phyloP scores from a whole-genome alignment of 2,888 invertebrate species.

The Caenorhabditis doughertyi region DNA sequence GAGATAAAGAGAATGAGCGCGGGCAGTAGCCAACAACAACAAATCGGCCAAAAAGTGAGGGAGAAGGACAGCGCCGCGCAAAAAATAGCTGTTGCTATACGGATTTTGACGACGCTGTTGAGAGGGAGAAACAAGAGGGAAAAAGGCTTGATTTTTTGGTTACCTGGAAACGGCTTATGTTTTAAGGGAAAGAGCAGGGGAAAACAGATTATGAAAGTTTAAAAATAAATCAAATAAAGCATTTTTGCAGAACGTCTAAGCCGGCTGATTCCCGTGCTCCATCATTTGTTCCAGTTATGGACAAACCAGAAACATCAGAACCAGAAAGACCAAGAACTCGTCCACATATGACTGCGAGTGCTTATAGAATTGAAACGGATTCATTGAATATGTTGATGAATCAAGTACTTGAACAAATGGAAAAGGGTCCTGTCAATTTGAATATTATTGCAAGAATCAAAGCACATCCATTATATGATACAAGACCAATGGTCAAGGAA shows the following conservation, averaged over 20 bases:
- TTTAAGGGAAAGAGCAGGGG: not conserved
- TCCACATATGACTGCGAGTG: slow-evolving; percentile 57
- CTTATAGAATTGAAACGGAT: slow-evolving; percentile 80
- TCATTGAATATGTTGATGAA: slow-evolving; percentile 82
- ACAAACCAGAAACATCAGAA: slow-evolving; percentile 49
- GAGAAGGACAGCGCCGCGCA: slow-evolving; percentile 29
- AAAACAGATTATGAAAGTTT: slow-evolving; percentile 2
- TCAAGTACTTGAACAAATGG: slow-evolving; percentile 82
- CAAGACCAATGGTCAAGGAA: slow-evolving; percentile 81
- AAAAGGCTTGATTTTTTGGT: slow-evolving; percentile 1
- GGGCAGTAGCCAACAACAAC: slow-evolving; percentile 28
- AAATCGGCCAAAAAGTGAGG: not conserved
- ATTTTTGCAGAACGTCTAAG: slow-evolving; percentile 45
- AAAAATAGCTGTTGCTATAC: slow-evolving; percentile 57
- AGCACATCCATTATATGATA: slow-evolving; percentile 81
- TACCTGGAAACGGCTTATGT: slow-evolving; percentile 31
- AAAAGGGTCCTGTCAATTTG: slow-evolving; percentile 81
- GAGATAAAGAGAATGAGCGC: not conserved
- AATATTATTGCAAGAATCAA: slow-evolving; percentile 80
- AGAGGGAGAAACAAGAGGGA: slow-evolving; percentile 7
- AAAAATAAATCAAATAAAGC: not conserved
- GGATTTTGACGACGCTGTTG: slow-evolving; percentile 17
- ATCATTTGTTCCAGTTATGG: slow-evolving; percentile 74
- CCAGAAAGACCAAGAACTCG: slow-evolving; percentile 50
- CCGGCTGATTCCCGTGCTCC: slow-evolving; percentile 64